phyloP scores from a whole-genome alignment of 2,888 invertebrate genomes.

The Camponotus fellah region DNA sequence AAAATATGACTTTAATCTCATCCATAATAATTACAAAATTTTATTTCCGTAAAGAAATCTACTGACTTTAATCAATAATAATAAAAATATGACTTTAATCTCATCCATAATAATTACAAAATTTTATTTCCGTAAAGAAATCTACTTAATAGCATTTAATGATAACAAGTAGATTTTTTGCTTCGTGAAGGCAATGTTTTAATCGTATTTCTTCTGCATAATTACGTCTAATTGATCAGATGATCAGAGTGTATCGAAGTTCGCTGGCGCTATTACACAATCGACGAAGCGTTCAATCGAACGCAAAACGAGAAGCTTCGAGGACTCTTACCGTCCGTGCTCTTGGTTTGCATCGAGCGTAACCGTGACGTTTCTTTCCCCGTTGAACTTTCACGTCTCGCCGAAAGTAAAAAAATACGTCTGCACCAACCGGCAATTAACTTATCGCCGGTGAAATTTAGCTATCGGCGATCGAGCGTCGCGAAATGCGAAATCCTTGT shows the following conservation, averaged over 20 bases:
- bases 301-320: conserved; percentile 31
- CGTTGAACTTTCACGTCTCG: conserved; percentile 19
- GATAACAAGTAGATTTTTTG: not conserved
- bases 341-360: conserved; percentile 19
- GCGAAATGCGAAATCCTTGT: not conserved
- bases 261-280: not conserved
- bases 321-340: not conserved
- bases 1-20: too few relatives aligned
- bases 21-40: too few relatives aligned
- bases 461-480: conserved; percentile 2
- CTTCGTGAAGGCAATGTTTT: not conserved
- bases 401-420: conserved; percentile 7
- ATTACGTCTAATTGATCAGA: conserved; percentile 22
- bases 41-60: too few relatives aligned
- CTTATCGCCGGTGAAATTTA: conserved; percentile 32
- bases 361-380: not conserved
- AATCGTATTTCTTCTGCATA: conserved; percentile 1
- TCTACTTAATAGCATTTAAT: not conserved
- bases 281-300: conserved; percentile 22
- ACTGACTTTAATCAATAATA: too few relatives aligned
- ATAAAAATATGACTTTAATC: not conserved
- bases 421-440: conserved; percentile 6
- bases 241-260: not conserved
- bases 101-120: not conserved
- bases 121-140: not conserved